Evolutionary conservation across 2,888 invertebrate species (phyloP).

Genomic region (Copidosoma aretas): DNA sequence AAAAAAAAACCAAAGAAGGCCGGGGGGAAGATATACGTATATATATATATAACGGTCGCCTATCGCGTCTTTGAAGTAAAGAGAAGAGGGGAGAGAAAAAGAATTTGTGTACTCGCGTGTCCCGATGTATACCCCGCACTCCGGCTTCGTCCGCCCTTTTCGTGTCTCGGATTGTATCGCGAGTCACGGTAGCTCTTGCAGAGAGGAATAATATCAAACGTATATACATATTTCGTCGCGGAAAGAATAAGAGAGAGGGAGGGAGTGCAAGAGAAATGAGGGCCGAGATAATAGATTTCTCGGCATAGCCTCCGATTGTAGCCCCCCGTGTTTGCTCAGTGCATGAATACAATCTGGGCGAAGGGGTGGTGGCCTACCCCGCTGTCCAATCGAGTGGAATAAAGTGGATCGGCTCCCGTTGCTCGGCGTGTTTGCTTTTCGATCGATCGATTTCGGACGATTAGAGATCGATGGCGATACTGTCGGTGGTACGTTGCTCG

Average conservation of each 20-base stretch:
- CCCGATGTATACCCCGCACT: not conserved
- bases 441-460: too few relatives aligned
- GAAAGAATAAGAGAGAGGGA: not conserved
- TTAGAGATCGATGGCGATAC: too few relatives aligned
- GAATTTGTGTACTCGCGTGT: conserved; percentile 27
- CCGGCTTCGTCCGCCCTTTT: conserved; percentile 35
- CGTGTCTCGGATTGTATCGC: conserved; percentile 40
- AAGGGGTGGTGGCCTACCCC: not conserved
- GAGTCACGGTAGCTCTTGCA: conserved; percentile 37
- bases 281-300: conserved; percentile 34
- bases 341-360: conserved; percentile 8
- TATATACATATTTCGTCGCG: conserved; percentile 33
- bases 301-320: conserved; percentile 9
- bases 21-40: not conserved
- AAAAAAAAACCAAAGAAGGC: not conserved
- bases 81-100: not conserved
- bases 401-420: not conserved
- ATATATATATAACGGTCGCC: not conserved
- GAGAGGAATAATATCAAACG: not conserved
- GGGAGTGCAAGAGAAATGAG: not conserved
- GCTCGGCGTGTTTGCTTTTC: too few relatives aligned
- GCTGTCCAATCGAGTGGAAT: too few relatives aligned
- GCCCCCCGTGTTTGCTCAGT: conserved; percentile 32
- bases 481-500: too few relatives aligned
- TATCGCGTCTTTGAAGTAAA: conserved; percentile 19